A percentile compares a stretch with the other conserved stretches of the same genome.
phyloP scores from a whole-genome alignment of 2,888 invertebrate genomes.

The Tipula unca region DNA sequence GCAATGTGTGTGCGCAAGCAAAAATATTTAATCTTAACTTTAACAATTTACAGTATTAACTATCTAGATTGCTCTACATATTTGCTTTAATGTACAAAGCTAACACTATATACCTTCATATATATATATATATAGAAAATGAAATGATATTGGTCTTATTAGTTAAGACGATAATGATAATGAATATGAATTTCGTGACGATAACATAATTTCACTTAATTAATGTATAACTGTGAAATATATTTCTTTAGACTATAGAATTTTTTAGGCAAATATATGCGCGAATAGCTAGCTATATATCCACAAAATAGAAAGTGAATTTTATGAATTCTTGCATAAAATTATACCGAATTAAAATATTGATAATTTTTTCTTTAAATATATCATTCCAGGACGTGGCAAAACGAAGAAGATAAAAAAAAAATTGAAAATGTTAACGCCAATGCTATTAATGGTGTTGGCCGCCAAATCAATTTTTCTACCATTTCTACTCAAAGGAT shows the following conservation, averaged over 20 bases:
- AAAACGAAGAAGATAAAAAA: not conserved
- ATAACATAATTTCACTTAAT: not conserved
- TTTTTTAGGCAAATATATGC: not conserved
- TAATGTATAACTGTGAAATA: too few relatives aligned
- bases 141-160: not conserved
- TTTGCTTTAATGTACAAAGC: not conserved
- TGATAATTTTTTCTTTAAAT: not conserved
- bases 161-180: not conserved
- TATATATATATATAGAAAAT: not conserved
- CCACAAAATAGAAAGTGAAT: not conserved
- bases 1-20: not conserved
- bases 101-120: not conserved
- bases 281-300: not conserved
- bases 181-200: not conserved
- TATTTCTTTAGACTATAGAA: not conserved
- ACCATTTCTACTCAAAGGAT: not conserved
- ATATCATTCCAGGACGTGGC: not conserved
- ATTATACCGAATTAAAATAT: not conserved
- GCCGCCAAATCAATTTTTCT: not conserved
- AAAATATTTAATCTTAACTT: not conserved
- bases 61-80: not conserved
- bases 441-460: not conserved
- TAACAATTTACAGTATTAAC: not conserved
- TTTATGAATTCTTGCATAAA: not conserved
- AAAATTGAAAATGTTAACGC: not conserved